phyloP scores from a whole-genome alignment of 2,797 vertebrate species.

The Neomorphus geoffroyi region DNA sequence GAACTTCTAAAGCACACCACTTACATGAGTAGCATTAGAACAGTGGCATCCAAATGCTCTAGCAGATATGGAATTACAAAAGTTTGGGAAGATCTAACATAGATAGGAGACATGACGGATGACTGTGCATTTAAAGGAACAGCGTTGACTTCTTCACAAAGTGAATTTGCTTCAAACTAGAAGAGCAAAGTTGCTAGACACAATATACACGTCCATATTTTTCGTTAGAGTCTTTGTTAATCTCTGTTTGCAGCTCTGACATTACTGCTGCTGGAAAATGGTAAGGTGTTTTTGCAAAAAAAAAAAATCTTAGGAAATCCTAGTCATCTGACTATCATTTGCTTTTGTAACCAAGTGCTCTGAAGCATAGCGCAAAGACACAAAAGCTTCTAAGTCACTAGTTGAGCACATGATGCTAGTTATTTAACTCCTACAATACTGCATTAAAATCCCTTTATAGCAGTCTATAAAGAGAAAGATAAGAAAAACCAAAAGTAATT shows the following conservation, averaged over 20 bases:
- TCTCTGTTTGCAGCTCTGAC: background rate
- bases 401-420: background rate
- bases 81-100: background rate
- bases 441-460: background rate
- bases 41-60: background rate
- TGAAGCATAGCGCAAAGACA: background rate
- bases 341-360: background rate
- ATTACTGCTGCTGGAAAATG: background rate
- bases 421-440: background rate
- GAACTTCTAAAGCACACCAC: background rate
- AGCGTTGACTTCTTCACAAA: background rate
- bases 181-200: background rate
- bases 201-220: background rate
- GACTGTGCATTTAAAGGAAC: background rate
- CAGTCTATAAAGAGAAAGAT: background rate
- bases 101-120: background rate
- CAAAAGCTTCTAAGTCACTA: background rate
- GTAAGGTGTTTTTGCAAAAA: background rate
- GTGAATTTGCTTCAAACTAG: background rate
- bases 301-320: background rate
- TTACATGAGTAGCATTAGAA: background rate
- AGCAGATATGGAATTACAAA: background rate
- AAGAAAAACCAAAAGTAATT: background rate
- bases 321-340: conserved; percentile 21
- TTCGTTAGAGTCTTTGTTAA: background rate